Base-by-base conservation (phyloP, 2,113 vertebrate genomes). In the Hyla sarda region DNA sequence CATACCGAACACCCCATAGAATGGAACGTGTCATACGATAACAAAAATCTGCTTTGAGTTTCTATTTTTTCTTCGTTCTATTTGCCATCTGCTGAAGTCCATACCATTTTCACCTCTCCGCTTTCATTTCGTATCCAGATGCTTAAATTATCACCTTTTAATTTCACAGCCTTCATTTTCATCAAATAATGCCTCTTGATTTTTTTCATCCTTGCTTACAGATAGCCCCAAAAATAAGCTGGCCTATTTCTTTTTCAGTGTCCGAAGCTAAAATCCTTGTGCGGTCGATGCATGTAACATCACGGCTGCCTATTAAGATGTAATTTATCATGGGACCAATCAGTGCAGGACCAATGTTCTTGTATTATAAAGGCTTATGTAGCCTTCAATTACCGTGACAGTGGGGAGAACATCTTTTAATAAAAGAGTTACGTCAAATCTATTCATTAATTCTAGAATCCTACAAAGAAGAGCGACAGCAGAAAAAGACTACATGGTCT, bases 81-180 rank as follows among this genome's bases (percentile, higher is more conserved):
- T 83, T 84, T 48, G 45, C 71, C 71, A 74, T 74, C 71, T 75
- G 71, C 54, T 75, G n/a, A 47, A 84, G 54, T 56, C 71, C 54
- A 75, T 58, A 84, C 71, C 45, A 82, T 52, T 84, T 84, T 65
- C 83, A 76, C 56, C 72, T 84, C 83, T 67, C 56, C 21, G 12
- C 28, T 23, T 65, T 45, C 28, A 84, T 47, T 65, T 32, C 47
- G 37, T 84, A 76, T 62, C 72, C 73, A 84, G 72, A 76, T 84
- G 56, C 54, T 41, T 75, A 48, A 65, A 77, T 84, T 62, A 84
- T 76, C 83, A 77, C 83, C 56, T 76, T 77, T 84, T 84, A n/a
- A 76, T 76, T 77, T 84, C 21, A n/a, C 54, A 77, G 45, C 45
- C n/a, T 76, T 74, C 52, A 58, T 62, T 84, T 9, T 76, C 72